phyloP scores from a whole-genome alignment of 2,113 vertebrate species.

The Myocastor coypus region DNA sequence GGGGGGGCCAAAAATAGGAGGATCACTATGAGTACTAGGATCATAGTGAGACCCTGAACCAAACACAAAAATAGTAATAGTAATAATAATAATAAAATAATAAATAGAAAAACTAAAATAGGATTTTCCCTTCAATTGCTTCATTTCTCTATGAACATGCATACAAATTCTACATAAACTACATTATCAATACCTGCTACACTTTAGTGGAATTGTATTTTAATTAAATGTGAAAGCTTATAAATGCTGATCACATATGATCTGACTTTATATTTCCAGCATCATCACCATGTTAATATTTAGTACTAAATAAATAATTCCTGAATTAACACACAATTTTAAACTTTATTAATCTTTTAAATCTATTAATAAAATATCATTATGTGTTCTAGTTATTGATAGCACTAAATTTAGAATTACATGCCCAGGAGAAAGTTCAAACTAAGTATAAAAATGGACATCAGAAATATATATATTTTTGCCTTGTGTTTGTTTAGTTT shows the following conservation, averaged over 20 bases:
- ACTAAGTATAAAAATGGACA: neutral
- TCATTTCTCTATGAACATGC: neutral
- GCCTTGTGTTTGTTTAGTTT: neutral
- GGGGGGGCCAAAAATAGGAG: too few species aligned
- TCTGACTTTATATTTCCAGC: neutral
- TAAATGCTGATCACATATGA: neutral
- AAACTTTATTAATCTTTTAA: neutral
- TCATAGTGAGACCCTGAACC: too few species aligned
- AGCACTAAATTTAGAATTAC: neutral
- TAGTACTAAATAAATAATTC: neutral
- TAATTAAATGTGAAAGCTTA: neutral
- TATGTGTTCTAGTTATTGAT: neutral
- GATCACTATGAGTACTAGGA: too few species aligned
- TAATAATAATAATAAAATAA: too few species aligned
- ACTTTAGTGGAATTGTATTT: neutral
- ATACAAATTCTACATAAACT: neutral
- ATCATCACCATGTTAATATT: neutral
- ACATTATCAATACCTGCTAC: neutral
- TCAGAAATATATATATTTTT: neutral
- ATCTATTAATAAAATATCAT: neutral
- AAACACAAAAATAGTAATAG: too few species aligned
- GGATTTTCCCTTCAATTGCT: neutral
- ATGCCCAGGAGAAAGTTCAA: neutral
- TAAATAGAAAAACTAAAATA: neutral
- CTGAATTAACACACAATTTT: neutral